Evolutionary conservation across 2,888 invertebrate species (phyloP).

Genomic region (Mythimna vitellina): DNA sequence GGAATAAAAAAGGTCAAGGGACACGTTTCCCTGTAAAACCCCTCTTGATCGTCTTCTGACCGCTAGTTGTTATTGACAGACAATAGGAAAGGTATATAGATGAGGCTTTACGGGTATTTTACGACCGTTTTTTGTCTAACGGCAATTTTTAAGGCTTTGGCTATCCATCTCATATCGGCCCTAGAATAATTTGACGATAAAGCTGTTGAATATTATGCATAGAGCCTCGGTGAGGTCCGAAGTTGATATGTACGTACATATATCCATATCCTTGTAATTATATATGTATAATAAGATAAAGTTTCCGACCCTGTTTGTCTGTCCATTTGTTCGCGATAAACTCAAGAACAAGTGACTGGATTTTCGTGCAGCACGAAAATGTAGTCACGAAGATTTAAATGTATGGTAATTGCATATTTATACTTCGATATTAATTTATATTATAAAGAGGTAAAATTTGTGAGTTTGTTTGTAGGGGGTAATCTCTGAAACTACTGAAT

Average conservation of each 20-base stretch:
- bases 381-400: too few relatives aligned
- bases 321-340: too few relatives aligned
- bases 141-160: conserved; percentile 21
- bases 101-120: conserved; percentile 41
- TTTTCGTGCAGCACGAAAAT: too few relatives aligned
- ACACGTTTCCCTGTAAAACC: neutral
- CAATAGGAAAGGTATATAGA: conserved; percentile 43
- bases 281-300: too few relatives aligned
- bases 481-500: too few relatives aligned
- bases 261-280: too few relatives aligned
- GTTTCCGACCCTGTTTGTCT: too few relatives aligned
- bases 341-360: too few relatives aligned
- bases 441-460: too few relatives aligned
- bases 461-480: too few relatives aligned
- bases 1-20: neutral
- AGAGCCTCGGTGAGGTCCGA: conserved; percentile 11
- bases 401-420: too few relatives aligned
- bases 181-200: conserved; percentile 63
- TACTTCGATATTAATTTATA: too few relatives aligned
- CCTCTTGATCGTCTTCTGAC: conserved; percentile 6
- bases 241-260: conserved; percentile 17
- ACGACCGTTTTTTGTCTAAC: conserved; percentile 32
- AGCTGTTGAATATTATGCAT: conserved; percentile 53
- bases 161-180: conserved; percentile 44
- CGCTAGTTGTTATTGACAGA: conserved; percentile 31